Evolutionary conservation across 2,888 invertebrate genomes (phyloP), one percentile per base, ranked within the genome.

Genomic region (Nymphalis polychloros): DNA sequence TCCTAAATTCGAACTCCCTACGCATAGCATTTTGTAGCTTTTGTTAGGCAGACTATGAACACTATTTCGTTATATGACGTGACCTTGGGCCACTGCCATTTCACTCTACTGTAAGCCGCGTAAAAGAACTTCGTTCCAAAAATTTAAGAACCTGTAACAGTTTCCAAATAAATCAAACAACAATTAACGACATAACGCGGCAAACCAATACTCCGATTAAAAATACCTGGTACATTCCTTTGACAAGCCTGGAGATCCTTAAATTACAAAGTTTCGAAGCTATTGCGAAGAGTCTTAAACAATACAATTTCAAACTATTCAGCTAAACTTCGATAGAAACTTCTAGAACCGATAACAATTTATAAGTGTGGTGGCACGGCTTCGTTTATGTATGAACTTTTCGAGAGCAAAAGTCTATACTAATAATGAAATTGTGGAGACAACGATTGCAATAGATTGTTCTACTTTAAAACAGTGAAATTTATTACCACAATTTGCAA

Each of bases 291-390:
- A 61, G 62, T 62, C 61, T 67, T 67, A 67, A 67, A 67, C 66
- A 67, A 67, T 67, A 67, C 66, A 61, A 67, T 62, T 67, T 67
- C 62, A 48, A 67, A 67, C 66, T 67, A 67, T 67, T 67, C 66
- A 62, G 57, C 66, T 61, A 57, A 67, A 57, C 27, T 67, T 61
- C 61, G 66, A 62, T 67, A 20, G 55, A 55, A 66, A 66, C 61
- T 67, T 67, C 61, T 67, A 62, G 66, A 62, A 67, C 23, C 61
- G 55, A 61, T 67, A 67, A 67, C 66, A 62, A 61, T 67, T 67
- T 67, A 67, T 67, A 61, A 62, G 66, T 62, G 55, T 52, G 41
- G 64, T 59, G 59, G 60, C 52, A 53, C 60, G 60, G 47, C 23
- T 61, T 55, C 61, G 48, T 47, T 61, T 52, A 66, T 60, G 52